These are phyloP conservation scores for Doris montereyensis DNA, from an alignment of 2,888 invertebrate species.

Conservation along the genomic window DNA sequence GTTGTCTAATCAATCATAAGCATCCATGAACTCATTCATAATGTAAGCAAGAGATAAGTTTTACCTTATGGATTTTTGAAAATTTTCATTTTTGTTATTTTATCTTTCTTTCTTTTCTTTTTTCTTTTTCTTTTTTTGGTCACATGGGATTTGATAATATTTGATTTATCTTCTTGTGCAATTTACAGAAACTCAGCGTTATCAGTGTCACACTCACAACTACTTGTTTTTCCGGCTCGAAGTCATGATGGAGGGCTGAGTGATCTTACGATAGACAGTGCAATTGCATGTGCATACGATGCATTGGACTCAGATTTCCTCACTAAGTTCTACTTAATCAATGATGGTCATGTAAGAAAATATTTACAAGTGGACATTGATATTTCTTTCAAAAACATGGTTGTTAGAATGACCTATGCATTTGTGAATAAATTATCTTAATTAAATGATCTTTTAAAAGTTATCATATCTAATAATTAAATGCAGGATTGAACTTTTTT, in stretches of 20 bases:
- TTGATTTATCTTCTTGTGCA: too few species aligned
- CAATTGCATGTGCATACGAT: not conserved
- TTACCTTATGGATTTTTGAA: too few species aligned
- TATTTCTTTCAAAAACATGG: not conserved
- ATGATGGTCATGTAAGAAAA: constrained; percentile 11
- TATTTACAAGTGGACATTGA: not conserved
- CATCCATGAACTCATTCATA: too few species aligned
- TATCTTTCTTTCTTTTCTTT: too few species aligned
- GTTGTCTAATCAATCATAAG: too few species aligned
- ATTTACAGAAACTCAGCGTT: not conserved
- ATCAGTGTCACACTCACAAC: not conserved
- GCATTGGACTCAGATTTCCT: constrained; percentile 4
- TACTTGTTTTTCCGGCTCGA: not conserved
- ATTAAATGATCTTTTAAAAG: too few species aligned
- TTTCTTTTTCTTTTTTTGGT: too few species aligned
- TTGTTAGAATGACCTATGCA: not conserved
- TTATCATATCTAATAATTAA: too few species aligned
- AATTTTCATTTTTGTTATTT: too few species aligned
- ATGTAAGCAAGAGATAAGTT: too few species aligned
- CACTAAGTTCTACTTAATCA: constrained; percentile 1
- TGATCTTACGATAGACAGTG: constrained; percentile 9
- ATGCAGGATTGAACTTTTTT: too few species aligned
- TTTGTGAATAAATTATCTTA: not conserved
- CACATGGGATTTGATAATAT: too few species aligned
- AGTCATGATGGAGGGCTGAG: constrained; percentile 5